Percentiles rank a stretch among this genome's conserved stretches.
Conservation (phyloP, 2,888 invertebrate genomes). For the Drosophila prostipennis region DNA sequence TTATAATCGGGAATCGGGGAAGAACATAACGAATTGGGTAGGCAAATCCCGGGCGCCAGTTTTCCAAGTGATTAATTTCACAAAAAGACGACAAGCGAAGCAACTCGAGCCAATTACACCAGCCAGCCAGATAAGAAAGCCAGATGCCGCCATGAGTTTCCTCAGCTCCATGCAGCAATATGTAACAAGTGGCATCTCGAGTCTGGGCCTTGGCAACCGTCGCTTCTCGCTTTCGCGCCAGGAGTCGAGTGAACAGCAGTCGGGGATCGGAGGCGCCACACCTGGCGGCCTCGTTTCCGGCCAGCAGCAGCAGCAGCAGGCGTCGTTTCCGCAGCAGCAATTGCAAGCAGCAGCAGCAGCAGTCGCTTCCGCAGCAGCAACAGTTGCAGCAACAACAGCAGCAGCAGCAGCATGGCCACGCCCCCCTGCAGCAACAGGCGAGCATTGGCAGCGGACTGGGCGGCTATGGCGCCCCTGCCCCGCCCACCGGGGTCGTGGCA, state of each 20-base stretch:
- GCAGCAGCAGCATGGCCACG: constrained; percentile 46
- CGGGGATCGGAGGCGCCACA: constrained; percentile 34
- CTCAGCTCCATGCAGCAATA: constrained; percentile 93
- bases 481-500: constrained; percentile 61
- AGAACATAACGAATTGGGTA: constrained; percentile 56
- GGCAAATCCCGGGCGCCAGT: constrained; percentile 60
- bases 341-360: constrained; percentile 21
- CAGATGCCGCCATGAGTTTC: constrained; percentile 90
- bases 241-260: constrained; percentile 86
- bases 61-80: constrained; percentile 76
- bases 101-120: constrained; percentile 33
- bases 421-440: constrained; percentile 66
- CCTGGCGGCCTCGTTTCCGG: constrained; percentile 46
- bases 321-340: constrained; percentile 35
- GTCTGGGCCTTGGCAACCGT: constrained; percentile 90
- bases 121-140: constrained; percentile 31
- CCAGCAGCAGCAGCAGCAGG: constrained; percentile 27
- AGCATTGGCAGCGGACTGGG: constrained; percentile 63
- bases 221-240: constrained; percentile 89
- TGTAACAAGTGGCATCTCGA: constrained; percentile 94
- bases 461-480: constrained; percentile 65
- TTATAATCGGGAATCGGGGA: constrained; percentile 68
- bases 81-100: constrained; percentile 30
- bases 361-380: constrained; percentile 39
- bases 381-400: constrained; percentile 45